Conservation (phyloP, 2,797 vertebrate genomes). For the Premnoplex brunnescens region DNA sequence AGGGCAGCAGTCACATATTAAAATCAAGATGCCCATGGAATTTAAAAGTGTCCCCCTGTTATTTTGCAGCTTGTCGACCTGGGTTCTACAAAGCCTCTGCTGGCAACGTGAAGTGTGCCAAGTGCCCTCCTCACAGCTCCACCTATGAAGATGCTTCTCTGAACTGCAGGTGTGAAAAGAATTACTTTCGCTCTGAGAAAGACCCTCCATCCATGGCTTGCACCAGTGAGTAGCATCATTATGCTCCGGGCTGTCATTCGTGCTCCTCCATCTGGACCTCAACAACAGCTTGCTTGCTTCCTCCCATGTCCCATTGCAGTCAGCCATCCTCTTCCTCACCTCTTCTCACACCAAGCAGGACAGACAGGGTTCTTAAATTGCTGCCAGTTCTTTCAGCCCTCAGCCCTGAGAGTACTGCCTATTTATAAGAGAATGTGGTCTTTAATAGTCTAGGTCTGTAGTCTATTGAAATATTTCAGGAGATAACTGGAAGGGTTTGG, state of each 20-base stretch:
- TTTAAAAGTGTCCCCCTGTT: background rate
- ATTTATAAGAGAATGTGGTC: background rate
- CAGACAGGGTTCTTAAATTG: constrained; percentile 40
- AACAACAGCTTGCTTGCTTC: constrained; percentile 61
- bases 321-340: constrained; percentile 7
- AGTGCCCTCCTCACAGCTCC: constrained; percentile 95
- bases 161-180: constrained; percentile 94
- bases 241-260: constrained; percentile 62
- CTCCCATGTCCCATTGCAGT: constrained; percentile 15
- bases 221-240: constrained; percentile 88
- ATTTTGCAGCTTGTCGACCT: constrained; percentile 86
- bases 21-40: background rate
- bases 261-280: background rate
- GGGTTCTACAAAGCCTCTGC: constrained; percentile 94
- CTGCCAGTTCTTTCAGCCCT: constrained; percentile 10
- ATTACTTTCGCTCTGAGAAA: constrained; percentile 94
- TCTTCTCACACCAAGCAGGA: background rate
- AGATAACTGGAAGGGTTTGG: constrained; percentile 14
- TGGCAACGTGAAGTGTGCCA: constrained; percentile 90
- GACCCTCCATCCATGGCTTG: constrained; percentile 96
- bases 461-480: background rate
- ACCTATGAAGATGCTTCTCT: constrained; percentile 89
- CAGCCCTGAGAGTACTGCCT: background rate
- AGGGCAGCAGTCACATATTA: background rate
- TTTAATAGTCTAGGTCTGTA: background rate